Evolutionary conservation across 2,113 vertebrate species (phyloP), one percentile per base, ranked within the genome.

Genomic region (Synodontis membranacea): DNA sequence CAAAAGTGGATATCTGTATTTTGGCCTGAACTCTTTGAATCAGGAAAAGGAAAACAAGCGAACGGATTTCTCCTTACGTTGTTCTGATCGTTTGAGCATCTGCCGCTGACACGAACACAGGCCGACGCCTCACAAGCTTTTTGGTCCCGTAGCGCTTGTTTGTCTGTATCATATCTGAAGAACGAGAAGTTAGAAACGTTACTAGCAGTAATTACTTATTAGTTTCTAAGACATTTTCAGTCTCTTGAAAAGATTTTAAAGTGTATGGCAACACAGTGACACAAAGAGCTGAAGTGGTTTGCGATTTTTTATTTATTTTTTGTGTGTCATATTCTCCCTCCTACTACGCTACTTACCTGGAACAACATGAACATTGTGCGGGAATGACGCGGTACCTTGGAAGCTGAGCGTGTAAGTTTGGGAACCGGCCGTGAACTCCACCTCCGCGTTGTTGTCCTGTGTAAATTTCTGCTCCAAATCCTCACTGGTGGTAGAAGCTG

Each of bases 341-440:
- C 4, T 68, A 17, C 64, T n/a, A 62, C 60, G 25, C 54, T 12
- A 2, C 28, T 62, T 62, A 58, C 21, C 17, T 14, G 31, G 23
- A 39, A 54, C 11, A 50, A 28, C 17, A 70, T 70, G 5, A 52
- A 39, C 14, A 54, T 11, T 44, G 50, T 19, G 68, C 37, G 15
- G 25, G n/a, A 79, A 50, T 3, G 44, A 76, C 31, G 21, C 3
- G 25, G 28, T 89, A 95, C 95, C 94, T 1, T 87, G 82, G 66
- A 95, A 93, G 84, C 90, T 93, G 84, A 96, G 91, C 0, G 84
- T 85, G 42, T 96, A 95, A 0, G 62, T 46, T 58, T 95, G 94
- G 2, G 92, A 90, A 0, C 93, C 93, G 2, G 92, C 93, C 0
- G n/a, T 48, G 0, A 96, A 95, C 84, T 93, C 91, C 84, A 95